Conservation (phyloP, 1,140 invertebrate genomes). For the Anagrus nilaparvatae region DNA sequence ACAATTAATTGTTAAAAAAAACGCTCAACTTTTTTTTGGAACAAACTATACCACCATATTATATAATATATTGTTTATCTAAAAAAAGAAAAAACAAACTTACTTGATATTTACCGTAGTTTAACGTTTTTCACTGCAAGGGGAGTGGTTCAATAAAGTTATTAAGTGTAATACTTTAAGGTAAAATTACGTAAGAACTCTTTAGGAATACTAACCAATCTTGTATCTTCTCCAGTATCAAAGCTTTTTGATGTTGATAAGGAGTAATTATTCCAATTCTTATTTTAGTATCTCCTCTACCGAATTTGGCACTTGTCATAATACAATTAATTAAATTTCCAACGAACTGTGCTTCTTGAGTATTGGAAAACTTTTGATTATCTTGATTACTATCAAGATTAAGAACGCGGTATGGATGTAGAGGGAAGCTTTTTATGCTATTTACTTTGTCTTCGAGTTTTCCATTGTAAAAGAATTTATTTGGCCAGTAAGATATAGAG, state of each 20-base stretch:
- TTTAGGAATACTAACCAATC: slow-evolving; percentile 23
- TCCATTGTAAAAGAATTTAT: slow-evolving; percentile 64
- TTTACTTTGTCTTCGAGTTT: slow-evolving; percentile 42
- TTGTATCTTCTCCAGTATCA: slow-evolving; percentile 28
- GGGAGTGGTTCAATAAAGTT: too few relatives aligned
- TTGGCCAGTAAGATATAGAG: slow-evolving; percentile 66
- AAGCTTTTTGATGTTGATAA: slow-evolving; percentile 56
- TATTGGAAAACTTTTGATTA: slow-evolving; percentile 35
- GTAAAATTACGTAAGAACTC: too few relatives aligned
- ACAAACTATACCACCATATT: too few relatives aligned
- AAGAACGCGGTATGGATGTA: slow-evolving; percentile 47
- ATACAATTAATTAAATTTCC: slow-evolving; percentile 47
- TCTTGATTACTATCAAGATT: slow-evolving; percentile 40
- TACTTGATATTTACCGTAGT: too few relatives aligned
- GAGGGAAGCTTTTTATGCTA: slow-evolving; percentile 20
- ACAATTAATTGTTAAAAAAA: too few relatives aligned
- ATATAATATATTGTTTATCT: too few relatives aligned
- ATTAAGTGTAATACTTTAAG: too few relatives aligned
- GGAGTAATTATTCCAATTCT: slow-evolving; percentile 60
- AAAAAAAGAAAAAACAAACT: too few relatives aligned
- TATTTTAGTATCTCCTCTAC: slow-evolving; percentile 13
- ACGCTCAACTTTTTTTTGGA: too few relatives aligned
- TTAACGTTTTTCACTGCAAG: too few relatives aligned
- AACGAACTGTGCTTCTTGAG: slow-evolving; percentile 46
- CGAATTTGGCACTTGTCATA: slow-evolving; percentile 24